Conservation (phyloP, 2,113 vertebrate species). For the Pseudopipra pipra region DNA sequence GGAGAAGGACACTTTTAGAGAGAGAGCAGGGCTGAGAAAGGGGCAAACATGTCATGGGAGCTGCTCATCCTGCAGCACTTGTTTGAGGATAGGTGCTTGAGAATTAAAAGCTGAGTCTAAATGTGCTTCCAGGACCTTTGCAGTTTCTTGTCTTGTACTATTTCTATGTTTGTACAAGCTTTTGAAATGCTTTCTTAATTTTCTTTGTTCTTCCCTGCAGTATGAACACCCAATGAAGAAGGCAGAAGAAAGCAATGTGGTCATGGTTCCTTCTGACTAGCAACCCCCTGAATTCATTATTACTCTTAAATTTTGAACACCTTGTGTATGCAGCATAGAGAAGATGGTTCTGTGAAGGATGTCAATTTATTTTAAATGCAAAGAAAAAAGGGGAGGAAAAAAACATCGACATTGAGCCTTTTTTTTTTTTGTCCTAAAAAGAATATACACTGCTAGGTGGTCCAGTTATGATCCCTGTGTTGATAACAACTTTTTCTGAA, state of each 20-base stretch:
- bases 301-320: background rate
- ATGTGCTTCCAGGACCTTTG: background rate
- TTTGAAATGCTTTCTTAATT: background rate
- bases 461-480: background rate
- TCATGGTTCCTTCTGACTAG: background rate
- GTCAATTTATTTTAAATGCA: background rate
- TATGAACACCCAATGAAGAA: background rate
- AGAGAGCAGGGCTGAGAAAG: background rate
- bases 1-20: background rate
- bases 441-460: background rate
- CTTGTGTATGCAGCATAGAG: background rate
- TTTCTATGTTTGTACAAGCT: background rate
- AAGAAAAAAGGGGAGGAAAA: background rate
- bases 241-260: background rate
- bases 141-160: background rate
- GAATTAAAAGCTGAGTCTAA: background rate
- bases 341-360: background rate
- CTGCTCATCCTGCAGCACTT: background rate
- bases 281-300: background rate
- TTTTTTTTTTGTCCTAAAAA: background rate
- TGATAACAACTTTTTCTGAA: background rate
- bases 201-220: background rate
- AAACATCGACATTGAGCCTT: background rate
- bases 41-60: fast-evolving
- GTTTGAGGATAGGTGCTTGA: background rate